Base-by-base conservation (phyloP, 1,140 invertebrate genomes). In the Drosophila rufa region DNA sequence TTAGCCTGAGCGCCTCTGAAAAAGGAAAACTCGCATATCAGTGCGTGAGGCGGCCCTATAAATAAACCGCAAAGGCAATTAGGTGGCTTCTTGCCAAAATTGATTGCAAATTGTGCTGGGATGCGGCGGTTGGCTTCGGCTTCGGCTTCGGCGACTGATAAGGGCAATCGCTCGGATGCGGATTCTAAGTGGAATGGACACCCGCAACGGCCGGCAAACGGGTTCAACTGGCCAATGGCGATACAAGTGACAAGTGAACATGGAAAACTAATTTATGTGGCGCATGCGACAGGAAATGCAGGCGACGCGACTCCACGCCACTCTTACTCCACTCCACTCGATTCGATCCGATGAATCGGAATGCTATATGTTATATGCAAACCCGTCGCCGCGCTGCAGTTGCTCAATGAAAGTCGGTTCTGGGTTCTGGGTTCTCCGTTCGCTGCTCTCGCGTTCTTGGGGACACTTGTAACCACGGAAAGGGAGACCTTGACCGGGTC, bases 201-300 rank as follows among this genome's bases (percentile, higher is more conserved):
- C 84, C 84, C 80, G 70, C 79, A 80, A 78, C 27, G 70, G 56
- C 38, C 68, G 46, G 55, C 62, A 82, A 82, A 87, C 75, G 65
- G 61, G 69, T 79, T 79, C 59, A 62, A 68, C 75, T 79, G 79
- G 69, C 55, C 62, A 40, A 47, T 27, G 36, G 60, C 59, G 84
- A 89, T 87, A 89, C 66, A 90, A 75, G 69, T 90, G 84, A 90
- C 84, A 87, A 78, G 60, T 75, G 74, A 89, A 89, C 84, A 89
- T 81, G 85, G 75, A 89, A 89, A 89, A 89, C 84, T 89, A 89
- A 89, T 89, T 89, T 89, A 90, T 79, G 50, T 82, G 79, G 79
- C 79, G 77, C 83, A 82, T 74, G 77, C 77, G 60, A 82, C 71
- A 83, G 76, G 69, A 76, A 82, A 79, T 86, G 61, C 81, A 58